These are phyloP conservation scores for Drosophila vallismaia DNA, from an alignment of 2,888 invertebrate genomes.

Conservation along the genomic window DNA sequence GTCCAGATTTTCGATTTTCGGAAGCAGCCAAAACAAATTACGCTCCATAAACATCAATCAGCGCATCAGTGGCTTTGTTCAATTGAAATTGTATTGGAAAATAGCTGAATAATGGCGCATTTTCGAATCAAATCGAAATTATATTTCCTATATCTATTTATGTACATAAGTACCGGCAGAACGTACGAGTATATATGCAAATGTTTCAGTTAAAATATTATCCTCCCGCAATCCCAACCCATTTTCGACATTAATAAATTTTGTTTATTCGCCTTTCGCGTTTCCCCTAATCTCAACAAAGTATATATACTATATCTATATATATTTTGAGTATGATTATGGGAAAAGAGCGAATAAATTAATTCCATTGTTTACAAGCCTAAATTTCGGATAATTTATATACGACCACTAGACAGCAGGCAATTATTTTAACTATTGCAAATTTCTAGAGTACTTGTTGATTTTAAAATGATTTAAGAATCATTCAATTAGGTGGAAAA, in stretches of 20 bases:
- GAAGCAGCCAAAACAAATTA: constrained; percentile 38
- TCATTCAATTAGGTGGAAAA: constrained; percentile 50
- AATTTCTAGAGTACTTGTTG: constrained; percentile 4
- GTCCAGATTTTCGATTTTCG: constrained; percentile 22
- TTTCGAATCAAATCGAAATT: constrained; percentile 37
- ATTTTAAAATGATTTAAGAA: constrained; percentile 28
- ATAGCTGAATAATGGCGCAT: constrained; percentile 36
- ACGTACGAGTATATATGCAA: constrained; percentile 1
- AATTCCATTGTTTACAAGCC: constrained; percentile 5
- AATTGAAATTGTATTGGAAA: constrained; percentile 37
- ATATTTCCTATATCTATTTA: constrained; percentile 7
- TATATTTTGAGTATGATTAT: constrained; percentile 1
- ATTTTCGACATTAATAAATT: constrained; percentile 28
- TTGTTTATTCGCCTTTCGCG: constrained; percentile 1
- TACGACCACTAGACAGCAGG: background rate
- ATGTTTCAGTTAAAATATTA: constrained; percentile 24
- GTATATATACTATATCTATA: background rate
- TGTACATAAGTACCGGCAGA: constrained; percentile 1
- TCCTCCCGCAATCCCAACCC: constrained; percentile 30
- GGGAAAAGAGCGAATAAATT: background rate
- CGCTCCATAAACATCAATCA: constrained; percentile 53
- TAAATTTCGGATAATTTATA: background rate
- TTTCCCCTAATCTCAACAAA: background rate
- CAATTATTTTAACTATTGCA: background rate
- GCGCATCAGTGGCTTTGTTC: constrained; percentile 27